phyloP scores from a whole-genome alignment of 2,888 invertebrate genomes.

The Lepidocyrtinus sp. region DNA sequence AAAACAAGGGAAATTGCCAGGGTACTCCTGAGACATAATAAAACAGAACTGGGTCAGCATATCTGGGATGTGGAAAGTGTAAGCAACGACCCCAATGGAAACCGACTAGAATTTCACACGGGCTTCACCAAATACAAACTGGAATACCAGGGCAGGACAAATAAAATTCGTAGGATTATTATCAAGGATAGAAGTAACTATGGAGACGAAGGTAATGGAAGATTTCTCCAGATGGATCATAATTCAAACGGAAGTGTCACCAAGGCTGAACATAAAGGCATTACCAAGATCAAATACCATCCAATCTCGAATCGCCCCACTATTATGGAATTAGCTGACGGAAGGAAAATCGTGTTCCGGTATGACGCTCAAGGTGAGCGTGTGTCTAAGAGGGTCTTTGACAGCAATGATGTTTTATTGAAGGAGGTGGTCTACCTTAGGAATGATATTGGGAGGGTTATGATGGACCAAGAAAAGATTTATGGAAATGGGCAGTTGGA shows the following conservation, averaged over 20 bases:
- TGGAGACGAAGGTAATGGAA: constrained; percentile 7
- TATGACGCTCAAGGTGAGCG: constrained; percentile 61
- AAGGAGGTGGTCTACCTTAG: constrained; percentile 31
- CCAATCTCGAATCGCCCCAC: constrained; percentile 42
- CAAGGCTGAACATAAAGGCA: constrained; percentile 62
- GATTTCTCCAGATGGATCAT: constrained; percentile 41
- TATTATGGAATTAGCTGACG: constrained; percentile 30
- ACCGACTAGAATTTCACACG: constrained; percentile 48
- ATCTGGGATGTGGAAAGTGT: constrained; percentile 49
- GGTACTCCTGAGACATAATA: background rate
- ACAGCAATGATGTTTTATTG: background rate
- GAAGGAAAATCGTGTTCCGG: constrained; percentile 18
- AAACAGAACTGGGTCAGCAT: constrained; percentile 17
- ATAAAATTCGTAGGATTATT: too few species aligned
- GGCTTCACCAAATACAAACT: constrained; percentile 51
- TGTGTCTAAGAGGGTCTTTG: constrained; percentile 43
- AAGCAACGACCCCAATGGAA: constrained; percentile 62
- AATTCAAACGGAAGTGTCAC: constrained; percentile 64
- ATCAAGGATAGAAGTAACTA: constrained; percentile 40
- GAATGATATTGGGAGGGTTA: constrained; percentile 41
- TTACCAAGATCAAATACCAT: constrained; percentile 63
- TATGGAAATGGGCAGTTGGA: background rate
- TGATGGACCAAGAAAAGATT: constrained; percentile 36
- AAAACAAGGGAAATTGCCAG: background rate
- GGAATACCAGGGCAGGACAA: constrained; percentile 38